These are phyloP conservation scores for Zosterops hypoxanthus DNA, from an alignment of 2,113 vertebrate genomes.

Conservation along the genomic window DNA sequence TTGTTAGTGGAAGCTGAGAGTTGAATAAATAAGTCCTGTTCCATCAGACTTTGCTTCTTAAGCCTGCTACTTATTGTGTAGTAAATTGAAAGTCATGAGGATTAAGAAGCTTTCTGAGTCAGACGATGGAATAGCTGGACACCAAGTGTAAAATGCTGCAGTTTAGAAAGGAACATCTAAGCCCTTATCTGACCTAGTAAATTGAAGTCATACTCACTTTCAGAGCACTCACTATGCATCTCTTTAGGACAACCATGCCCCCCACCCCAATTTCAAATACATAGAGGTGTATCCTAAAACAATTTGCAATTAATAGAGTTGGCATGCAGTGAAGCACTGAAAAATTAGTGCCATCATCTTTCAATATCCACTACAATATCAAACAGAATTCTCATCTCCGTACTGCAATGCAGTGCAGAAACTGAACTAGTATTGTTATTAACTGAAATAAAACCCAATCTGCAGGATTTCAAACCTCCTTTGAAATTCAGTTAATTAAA, in stretches of 20 bases:
- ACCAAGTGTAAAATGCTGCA: neutral
- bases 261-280: neutral
- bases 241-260: neutral
- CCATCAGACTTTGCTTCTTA: slow-evolving; percentile 5
- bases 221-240: neutral
- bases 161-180: neutral
- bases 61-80: neutral
- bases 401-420: neutral
- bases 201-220: neutral
- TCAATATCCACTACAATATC: neutral
- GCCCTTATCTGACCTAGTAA: neutral
- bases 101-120: neutral
- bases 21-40: neutral
- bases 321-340: neutral
- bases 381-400: neutral
- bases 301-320: neutral
- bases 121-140: neutral
- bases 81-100: neutral
- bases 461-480: slow-evolving; percentile 6
- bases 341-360: neutral
- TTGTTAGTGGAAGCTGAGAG: neutral
- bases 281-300: neutral
- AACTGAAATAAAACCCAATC: slow-evolving; percentile 10
- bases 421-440: neutral
- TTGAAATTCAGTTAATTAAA: slow-evolving; percentile 54